Base-by-base conservation (phyloP, 2,888 invertebrate species). In the Cosmorhoe ocellata region DNA sequence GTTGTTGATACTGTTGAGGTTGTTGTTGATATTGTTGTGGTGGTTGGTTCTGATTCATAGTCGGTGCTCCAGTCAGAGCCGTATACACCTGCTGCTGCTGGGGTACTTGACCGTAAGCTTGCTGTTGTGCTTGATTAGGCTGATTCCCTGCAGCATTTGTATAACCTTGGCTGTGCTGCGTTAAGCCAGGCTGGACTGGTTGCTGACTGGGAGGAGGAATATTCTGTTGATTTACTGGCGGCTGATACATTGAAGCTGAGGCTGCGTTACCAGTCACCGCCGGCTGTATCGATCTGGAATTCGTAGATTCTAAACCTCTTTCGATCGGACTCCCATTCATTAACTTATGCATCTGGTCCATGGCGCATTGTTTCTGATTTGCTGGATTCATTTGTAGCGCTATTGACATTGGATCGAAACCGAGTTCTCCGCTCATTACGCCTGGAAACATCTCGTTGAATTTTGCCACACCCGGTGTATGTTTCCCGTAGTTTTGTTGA, bases 321-420 rank as follows among this genome's bases (percentile, higher is more conserved):
- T 60, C 54, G 1, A 52, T 31, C 24, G 65, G 65, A 43, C 70
- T 74, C 11, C 62, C 56, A 48, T 66, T 69, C 76, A 87, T 76
- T 46, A 85, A 55, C 47, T 79, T 81, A 36, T 79, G 66, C 69
- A 84, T 85, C 1, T 74, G 66, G 28, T 79, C 60, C 64, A 84
- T 76, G 31, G 84, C 84, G 12, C 68, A 66, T 47, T 67, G 69
- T 58, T 85, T 72, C 40, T 83, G 79, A 56, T 89, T 90, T 28
- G 79, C 80, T 38, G 89, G 89, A 64, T 89, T 89, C 87, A 90
- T 87, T 67, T 89, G 87, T 61, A 89, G 74, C 7, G 90, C 90
- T 53, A 90, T 82, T 28, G 81, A 71, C 89, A 90, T 90, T 1
- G 90, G 89, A 64, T 90, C 88, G 51, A 86, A 89, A 26, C 81